Percentiles rank a stretch among this genome's conserved stretches.
Conservation (phyloP, 2,113 vertebrate genomes). For the Chitala chitala region DNA sequence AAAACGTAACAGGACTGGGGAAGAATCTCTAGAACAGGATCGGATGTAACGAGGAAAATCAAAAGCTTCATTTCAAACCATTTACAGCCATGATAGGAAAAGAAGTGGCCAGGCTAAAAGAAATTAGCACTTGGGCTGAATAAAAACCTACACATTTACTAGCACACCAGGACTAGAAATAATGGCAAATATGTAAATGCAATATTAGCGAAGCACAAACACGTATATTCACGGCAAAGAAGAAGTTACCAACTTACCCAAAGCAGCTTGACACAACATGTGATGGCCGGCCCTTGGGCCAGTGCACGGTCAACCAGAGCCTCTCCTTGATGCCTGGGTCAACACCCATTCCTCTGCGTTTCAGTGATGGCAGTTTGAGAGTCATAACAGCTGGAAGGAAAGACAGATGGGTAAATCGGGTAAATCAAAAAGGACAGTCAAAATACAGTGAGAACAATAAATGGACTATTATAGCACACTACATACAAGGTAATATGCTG, state of each 20-base stretch:
- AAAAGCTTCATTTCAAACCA: too few species aligned
- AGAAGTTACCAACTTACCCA: slow-evolving; percentile 58
- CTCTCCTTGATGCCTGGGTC: slow-evolving; percentile 83
- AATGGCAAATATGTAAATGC: not conserved
- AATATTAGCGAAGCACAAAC: not conserved
- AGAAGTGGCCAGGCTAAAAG: too few species aligned
- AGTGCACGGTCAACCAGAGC: slow-evolving; percentile 86
- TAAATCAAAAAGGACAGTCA: not conserved
- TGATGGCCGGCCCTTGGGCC: slow-evolving; percentile 66
- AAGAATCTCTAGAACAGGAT: not conserved
- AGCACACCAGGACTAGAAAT: not conserved
- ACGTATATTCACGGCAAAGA: not conserved
- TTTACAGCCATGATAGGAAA: too few species aligned
- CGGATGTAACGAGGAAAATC: too few species aligned
- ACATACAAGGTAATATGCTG: too few species aligned
- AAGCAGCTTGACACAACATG: slow-evolving; percentile 85
- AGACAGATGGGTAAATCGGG: not conserved
- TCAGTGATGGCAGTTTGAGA: slow-evolving; percentile 83
- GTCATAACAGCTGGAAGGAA: slow-evolving; percentile 66
- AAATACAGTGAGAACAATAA: not conserved
- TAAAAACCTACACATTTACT: not conserved
- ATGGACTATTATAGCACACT: too few species aligned
- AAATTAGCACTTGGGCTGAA: not conserved
- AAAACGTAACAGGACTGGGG: not conserved
- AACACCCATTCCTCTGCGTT: slow-evolving; percentile 71